These are phyloP conservation scores for Hirudo medicinalis DNA, from an alignment of 1,140 invertebrate species.

Conservation along the genomic window DNA sequence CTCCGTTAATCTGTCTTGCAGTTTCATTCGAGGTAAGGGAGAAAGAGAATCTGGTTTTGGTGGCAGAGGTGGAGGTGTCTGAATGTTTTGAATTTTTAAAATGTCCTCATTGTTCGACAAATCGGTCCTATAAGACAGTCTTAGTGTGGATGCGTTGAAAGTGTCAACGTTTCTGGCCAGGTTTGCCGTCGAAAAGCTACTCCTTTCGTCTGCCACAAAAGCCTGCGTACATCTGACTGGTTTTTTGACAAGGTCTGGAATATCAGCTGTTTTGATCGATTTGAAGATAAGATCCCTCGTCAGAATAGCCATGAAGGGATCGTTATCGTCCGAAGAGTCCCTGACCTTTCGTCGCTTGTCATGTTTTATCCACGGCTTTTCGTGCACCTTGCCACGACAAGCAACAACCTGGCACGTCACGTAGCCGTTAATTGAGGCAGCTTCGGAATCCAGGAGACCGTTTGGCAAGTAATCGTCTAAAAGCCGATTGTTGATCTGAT, in stretches of 20 bases:
- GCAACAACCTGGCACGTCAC: slow-evolving; percentile 1
- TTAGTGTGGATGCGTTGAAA: background rate
- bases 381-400: background rate
- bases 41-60: slow-evolving; percentile 21
- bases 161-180: background rate
- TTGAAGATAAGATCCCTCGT: slow-evolving; percentile 10
- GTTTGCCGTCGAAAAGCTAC: background rate
- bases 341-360: background rate
- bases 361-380: slow-evolving; percentile 11
- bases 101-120: background rate
- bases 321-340: background rate
- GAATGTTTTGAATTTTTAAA: slow-evolving; percentile 6
- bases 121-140: background rate
- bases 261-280: background rate
- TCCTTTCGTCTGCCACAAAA: slow-evolving; percentile 1
- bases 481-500: background rate
- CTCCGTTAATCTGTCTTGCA: background rate
- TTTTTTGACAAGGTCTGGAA: slow-evolving; percentile 11
- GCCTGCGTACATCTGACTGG: background rate
- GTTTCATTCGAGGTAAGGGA: slow-evolving; percentile 8
- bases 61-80: slow-evolving; percentile 21
- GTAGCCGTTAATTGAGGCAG: background rate
- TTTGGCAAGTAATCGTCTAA: background rate
- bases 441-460: background rate
- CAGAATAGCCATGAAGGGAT: slow-evolving; percentile 8